These are phyloP conservation scores for Paralichthys olivaceus DNA, from an alignment of 2,113 vertebrate genomes.

Conservation along the genomic window DNA sequence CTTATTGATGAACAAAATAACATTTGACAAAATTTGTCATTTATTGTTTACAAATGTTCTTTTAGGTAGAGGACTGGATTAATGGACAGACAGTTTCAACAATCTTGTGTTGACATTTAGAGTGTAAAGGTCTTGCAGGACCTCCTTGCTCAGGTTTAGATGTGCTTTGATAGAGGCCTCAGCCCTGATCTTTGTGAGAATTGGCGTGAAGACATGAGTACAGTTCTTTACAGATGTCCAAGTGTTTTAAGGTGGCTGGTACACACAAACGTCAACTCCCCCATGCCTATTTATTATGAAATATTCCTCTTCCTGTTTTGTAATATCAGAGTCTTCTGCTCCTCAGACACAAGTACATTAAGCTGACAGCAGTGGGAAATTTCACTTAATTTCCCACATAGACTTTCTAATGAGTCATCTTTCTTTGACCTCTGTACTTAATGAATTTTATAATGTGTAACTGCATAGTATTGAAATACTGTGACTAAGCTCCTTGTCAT, in stretches of 20 bases:
- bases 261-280: not conserved
- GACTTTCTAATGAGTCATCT: conserved; percentile 3
- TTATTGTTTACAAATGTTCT: not conserved
- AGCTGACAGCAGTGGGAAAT: not conserved
- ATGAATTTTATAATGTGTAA: not conserved
- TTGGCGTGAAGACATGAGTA: not conserved
- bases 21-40: not conserved
- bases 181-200: too few species aligned
- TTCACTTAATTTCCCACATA: not conserved
- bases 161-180: not conserved
- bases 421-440: not conserved
- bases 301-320: conserved; percentile 21
- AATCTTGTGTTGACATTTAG: not conserved
- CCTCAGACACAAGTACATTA: not conserved
- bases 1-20: not conserved
- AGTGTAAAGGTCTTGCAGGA: not conserved
- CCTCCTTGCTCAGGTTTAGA: not conserved
- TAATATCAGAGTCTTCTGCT: conserved; percentile 17
- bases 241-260: not conserved
- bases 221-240: not conserved
- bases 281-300: not conserved
- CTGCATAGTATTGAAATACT: not conserved
- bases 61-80: not conserved
- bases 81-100: not conserved
- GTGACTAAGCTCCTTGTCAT: conserved; percentile 22